Percentiles rank a stretch among this genome's conserved stretches.
phyloP scores from a whole-genome alignment of 1,140 invertebrate genomes.

The Neotoxoptera formosana region DNA sequence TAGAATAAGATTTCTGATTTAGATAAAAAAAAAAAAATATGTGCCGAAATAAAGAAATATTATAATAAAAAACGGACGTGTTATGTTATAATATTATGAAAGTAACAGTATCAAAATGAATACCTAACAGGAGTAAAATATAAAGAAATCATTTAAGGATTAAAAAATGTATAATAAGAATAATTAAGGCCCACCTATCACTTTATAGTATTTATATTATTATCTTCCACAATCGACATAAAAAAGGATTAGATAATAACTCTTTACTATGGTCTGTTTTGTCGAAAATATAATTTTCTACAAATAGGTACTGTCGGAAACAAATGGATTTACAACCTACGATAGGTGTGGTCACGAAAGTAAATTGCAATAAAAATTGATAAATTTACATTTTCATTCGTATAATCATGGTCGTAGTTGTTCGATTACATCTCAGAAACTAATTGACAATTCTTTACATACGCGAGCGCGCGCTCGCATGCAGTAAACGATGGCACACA shows the following conservation, averaged over 20 bases:
- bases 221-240: neutral
- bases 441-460: conserved; percentile 20
- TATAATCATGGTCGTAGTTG: no score
- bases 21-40: neutral
- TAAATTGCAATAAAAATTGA: neutral
- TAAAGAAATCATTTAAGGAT: neutral
- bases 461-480: neutral
- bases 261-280: neutral
- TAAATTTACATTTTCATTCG: conserved; percentile 7
- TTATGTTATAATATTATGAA: neutral
- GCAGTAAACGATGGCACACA: neutral
- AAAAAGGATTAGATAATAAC: neutral
- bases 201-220: neutral
- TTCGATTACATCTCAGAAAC: neutral
- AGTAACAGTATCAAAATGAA: neutral
- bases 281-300: neutral
- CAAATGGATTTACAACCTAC: neutral
- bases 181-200: neutral
- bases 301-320: neutral
- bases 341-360: neutral
- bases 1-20: neutral
- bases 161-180: neutral
- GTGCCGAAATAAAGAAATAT: neutral
- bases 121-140: neutral
- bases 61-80: neutral